Base-by-base conservation (phyloP, 2,888 invertebrate genomes). In the Agapostemon virescens region DNA sequence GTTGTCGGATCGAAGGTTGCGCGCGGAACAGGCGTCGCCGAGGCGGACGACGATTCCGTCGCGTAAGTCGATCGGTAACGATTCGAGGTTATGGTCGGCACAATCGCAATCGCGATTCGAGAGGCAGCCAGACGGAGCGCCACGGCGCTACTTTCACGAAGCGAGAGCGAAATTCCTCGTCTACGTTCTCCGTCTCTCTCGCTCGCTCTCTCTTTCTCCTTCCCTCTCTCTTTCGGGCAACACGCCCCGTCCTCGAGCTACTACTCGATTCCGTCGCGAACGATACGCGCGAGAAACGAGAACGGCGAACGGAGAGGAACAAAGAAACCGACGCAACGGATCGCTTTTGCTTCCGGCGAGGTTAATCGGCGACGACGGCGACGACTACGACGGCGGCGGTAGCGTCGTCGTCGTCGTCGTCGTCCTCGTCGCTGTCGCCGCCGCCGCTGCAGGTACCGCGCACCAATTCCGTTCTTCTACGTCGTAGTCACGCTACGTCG, bases 401-500 rank as follows among this genome's bases (percentile, higher is more conserved):
- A n/a, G n/a, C n/a, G n/a, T n/a, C n/a, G n/a, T n/a, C n/a, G n/a
- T n/a, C n/a, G n/a, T n/a, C n/a, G n/a, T n/a, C n/a, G n/a, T n/a
- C n/a, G n/a, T n/a, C n/a, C n/a, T n/a, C n/a, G n/a, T n/a, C n/a
- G n/a, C n/a, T n/a, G 49, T 49, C 49, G 33, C 5, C 33, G 33
- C 5, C 33, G 33, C 71, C 64, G 40, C 63, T 38, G 69, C 68
- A 38, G 49, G 17, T 33, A 58, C 38, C 52, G 49, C 77, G 71
- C 42, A 49, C 66, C 61, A 74, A 81, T 20, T 69, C 42, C 64
- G 42, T 81, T 83, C 85, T 90, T 90, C 89, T 91, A 88, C 91
- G 91, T 85, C 91, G 91, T 86, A 90, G 86, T 61, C 86, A 85
- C 80, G n/a, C 61, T 74, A 84, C 84, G 80, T 81, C 82, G 72